A percentile compares a stretch with the other conserved stretches of the same genome.
phyloP scores from a whole-genome alignment of 1,140 invertebrate genomes.

The Metaphire vulgaris region DNA sequence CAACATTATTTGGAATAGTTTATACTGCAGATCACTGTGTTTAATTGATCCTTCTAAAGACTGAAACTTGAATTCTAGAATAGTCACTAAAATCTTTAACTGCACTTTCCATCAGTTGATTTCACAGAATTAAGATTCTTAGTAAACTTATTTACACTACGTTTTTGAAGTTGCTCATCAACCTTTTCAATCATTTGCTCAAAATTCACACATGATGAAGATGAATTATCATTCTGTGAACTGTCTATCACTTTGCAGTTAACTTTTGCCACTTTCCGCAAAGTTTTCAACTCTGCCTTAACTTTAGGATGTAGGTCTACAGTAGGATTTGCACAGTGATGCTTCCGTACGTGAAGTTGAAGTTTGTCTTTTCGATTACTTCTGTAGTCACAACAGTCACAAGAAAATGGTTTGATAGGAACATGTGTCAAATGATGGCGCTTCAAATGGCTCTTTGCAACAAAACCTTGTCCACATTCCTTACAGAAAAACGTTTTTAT shows the following conservation, averaged over 20 bases:
- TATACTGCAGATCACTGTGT: no score
- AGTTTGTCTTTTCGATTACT: not conserved
- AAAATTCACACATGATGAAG: not conserved
- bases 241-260: not conserved
- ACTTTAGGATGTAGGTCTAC: not conserved
- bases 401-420: not conserved
- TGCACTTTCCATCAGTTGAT: no score
- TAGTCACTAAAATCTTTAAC: no score
- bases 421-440: not conserved
- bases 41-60: no score
- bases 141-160: not conserved
- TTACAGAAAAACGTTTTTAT: not conserved
- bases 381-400: not conserved
- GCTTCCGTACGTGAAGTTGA: not conserved
- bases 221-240: not conserved
- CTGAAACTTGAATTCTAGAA: no score
- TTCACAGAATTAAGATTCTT: no score
- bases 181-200: not conserved
- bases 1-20: no score
- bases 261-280: not conserved
- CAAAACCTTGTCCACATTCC: not conserved
- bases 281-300: not conserved
- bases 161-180: not conserved
- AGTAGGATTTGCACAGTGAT: not conserved
- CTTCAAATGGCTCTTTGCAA: not conserved